Conservation (phyloP, 2,888 invertebrate genomes). For the Limnephilus rhombicus region DNA sequence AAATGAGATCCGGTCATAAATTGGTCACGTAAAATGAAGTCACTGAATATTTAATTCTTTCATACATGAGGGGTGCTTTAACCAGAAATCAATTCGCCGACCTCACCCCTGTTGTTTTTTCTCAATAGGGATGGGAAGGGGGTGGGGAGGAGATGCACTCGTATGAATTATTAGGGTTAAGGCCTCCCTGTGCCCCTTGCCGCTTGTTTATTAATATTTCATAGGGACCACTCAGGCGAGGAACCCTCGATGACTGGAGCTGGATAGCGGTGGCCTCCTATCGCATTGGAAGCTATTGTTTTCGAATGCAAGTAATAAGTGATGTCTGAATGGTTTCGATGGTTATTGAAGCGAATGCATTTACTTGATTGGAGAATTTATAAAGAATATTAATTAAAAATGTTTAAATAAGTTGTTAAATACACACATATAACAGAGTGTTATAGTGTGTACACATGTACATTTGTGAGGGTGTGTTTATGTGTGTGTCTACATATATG, state of each 20-base stretch:
- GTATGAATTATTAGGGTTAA: slow-evolving; percentile 65
- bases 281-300: slow-evolving; percentile 35
- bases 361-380: background rate
- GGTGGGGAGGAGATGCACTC: slow-evolving; percentile 43
- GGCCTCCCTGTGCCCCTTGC: slow-evolving; percentile 60
- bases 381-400: background rate
- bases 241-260: slow-evolving; percentile 17
- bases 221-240: slow-evolving; percentile 61
- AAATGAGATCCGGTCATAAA: background rate
- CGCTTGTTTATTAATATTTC: slow-evolving; percentile 65
- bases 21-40: slow-evolving; percentile 22
- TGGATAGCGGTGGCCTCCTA: slow-evolving; percentile 11
- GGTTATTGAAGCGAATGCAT: slow-evolving; percentile 36
- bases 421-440: too few relatives aligned
- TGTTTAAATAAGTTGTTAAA: background rate
- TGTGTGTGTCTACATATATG: too few relatives aligned
- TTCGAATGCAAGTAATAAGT: slow-evolving; percentile 16
- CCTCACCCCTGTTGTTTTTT: slow-evolving; percentile 42
- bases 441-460: too few relatives aligned
- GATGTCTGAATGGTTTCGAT: slow-evolving; percentile 34
- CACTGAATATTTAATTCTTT: slow-evolving; percentile 32
- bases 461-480: too few relatives aligned
- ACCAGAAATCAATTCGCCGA: slow-evolving; percentile 45
- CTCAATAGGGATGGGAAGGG: background rate
- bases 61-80: slow-evolving; percentile 25